Conservation (phyloP, 1,140 invertebrate species). For the Zaprionus lachaisei region DNA sequence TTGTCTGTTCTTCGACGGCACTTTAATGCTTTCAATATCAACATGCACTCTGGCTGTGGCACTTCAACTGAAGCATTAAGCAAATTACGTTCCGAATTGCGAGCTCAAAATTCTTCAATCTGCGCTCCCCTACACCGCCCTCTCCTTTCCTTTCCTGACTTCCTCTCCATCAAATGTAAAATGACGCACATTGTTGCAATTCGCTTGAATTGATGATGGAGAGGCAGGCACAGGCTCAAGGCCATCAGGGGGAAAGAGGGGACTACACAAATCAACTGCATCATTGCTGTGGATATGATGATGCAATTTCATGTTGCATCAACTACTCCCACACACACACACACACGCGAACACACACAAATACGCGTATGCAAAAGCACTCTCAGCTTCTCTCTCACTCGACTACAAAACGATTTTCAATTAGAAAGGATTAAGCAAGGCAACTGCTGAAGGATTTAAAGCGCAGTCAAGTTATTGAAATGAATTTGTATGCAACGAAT, state of each 20-base stretch:
- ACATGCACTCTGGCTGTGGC: constrained; percentile 50
- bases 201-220: constrained; percentile 18
- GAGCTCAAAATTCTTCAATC: constrained; percentile 12
- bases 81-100: constrained; percentile 63
- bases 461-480: constrained; percentile 73
- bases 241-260: constrained; percentile 40
- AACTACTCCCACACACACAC: constrained; percentile 25
- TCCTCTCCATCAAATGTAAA: constrained; percentile 39
- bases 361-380: constrained; percentile 31
- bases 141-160: background rate
- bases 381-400: constrained; percentile 31
- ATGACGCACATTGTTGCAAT: constrained; percentile 55
- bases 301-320: constrained; percentile 48
- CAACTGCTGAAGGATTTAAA: constrained; percentile 75
- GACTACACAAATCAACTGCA: constrained; percentile 54
- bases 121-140: background rate
- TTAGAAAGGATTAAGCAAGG: constrained; percentile 76
- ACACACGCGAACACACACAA: constrained; percentile 6
- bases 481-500: constrained; percentile 65
- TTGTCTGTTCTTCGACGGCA: constrained; percentile 9
- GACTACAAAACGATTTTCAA: constrained; percentile 77
- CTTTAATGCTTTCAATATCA: constrained; percentile 60
- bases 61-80: constrained; percentile 69
- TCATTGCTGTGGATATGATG: constrained; percentile 52
- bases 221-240: constrained; percentile 42